A percentile compares a stretch with the other conserved stretches of the same genome.
Evolutionary conservation across 2,797 vertebrate species (phyloP).

Genomic region (Gymnoscopelus microlampas): DNA sequence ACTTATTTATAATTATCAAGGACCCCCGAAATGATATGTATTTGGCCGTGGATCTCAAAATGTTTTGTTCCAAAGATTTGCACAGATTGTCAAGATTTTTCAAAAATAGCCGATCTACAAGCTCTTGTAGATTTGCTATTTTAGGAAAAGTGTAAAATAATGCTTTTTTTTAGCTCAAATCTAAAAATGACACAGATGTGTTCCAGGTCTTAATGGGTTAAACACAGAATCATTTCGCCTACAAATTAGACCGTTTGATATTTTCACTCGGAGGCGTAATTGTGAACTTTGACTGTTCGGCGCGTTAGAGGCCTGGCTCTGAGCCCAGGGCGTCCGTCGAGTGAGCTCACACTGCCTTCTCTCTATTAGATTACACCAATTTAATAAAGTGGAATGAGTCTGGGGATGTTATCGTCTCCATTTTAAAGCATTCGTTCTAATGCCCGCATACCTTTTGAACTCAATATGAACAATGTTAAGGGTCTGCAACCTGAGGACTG

Average conservation of each 20-base stretch:
- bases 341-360: constrained; percentile 43
- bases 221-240: constrained; percentile 14
- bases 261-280: constrained; percentile 28
- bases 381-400: constrained; percentile 67
- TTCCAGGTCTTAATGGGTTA: too few species aligned
- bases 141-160: too few species aligned
- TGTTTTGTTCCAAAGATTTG: too few species aligned
- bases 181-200: too few species aligned
- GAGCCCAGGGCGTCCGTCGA: constrained; percentile 42
- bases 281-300: constrained; percentile 34
- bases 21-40: too few species aligned
- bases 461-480: constrained; percentile 40
- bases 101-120: too few species aligned
- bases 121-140: too few species aligned
- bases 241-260: constrained; percentile 33
- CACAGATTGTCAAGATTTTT: too few species aligned
- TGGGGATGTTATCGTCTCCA: constrained; percentile 60
- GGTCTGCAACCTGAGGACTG: constrained; percentile 55
- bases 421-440: constrained; percentile 44
- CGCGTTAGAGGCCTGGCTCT: constrained; percentile 41
- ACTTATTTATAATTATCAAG: too few species aligned
- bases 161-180: too few species aligned
- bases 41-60: too few species aligned
- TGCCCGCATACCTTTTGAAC: constrained; percentile 49
- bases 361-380: constrained; percentile 60